Conservation (phyloP, 2,888 invertebrate genomes). For the Diplazon laetatorius region DNA sequence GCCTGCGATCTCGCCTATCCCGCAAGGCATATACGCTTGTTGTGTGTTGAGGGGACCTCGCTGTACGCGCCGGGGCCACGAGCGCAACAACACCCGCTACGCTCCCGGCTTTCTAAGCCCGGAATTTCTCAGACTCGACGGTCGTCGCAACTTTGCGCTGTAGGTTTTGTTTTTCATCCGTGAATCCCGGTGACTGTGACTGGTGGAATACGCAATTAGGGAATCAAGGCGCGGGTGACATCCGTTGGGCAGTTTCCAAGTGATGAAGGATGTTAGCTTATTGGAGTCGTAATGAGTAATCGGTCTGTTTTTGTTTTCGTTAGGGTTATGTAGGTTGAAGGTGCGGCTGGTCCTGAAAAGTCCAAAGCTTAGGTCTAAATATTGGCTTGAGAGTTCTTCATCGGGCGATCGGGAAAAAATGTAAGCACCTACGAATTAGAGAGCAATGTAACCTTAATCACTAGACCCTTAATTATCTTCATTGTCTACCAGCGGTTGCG, state of each 20-base stretch:
- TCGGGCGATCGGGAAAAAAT: conserved; percentile 30
- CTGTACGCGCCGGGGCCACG: conserved; percentile 58
- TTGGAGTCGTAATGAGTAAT: too few species aligned
- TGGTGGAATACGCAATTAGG: conserved; percentile 30
- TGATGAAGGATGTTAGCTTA: too few species aligned
- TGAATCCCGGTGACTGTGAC: background rate
- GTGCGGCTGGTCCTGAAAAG: too few species aligned
- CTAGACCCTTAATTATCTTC: conserved; percentile 67
- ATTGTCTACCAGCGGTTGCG: conserved; percentile 66
- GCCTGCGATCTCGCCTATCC: conserved; percentile 31
- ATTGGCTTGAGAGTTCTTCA: conserved; percentile 23
- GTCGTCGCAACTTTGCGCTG: background rate
- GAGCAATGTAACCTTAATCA: conserved; percentile 59
- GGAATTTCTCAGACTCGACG: background rate
- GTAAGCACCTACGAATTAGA: conserved; percentile 39
- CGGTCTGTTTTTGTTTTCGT: too few species aligned
- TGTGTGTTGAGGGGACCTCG: background rate
- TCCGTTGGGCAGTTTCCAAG: too few species aligned
- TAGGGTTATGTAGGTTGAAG: too few species aligned
- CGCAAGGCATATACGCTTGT: background rate
- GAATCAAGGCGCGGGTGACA: background rate
- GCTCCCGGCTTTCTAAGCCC: conserved; percentile 71
- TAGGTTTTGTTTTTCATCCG: background rate
- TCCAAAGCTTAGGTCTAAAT: conserved; percentile 27
- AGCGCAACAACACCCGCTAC: conserved; percentile 71